These are phyloP conservation scores for Phengaris alcon DNA, from an alignment of 2,888 invertebrate species.

Conservation along the genomic window DNA sequence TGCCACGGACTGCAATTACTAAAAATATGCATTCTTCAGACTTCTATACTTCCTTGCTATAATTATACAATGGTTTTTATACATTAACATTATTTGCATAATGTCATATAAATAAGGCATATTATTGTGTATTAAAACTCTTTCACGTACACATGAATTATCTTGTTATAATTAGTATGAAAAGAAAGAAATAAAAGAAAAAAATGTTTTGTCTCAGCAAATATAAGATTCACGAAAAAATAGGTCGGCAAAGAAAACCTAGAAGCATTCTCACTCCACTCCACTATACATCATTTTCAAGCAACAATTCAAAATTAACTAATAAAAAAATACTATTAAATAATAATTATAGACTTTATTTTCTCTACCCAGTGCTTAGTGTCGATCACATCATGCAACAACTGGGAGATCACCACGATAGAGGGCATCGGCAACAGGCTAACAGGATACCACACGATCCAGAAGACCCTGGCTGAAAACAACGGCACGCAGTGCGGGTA, in stretches of 20 bases:
- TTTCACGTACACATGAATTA: too few species aligned
- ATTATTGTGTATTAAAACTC: too few species aligned
- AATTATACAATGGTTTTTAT: background rate
- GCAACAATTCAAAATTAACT: too few species aligned
- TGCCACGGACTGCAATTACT: background rate
- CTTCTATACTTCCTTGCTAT: background rate
- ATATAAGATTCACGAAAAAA: too few species aligned
- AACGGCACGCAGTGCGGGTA: constrained; percentile 85
- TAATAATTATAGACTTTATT: constrained; percentile 1
- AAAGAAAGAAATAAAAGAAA: too few species aligned
- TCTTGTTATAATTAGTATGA: too few species aligned
- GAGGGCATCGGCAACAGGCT: constrained; percentile 83
- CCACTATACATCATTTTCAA: too few species aligned
- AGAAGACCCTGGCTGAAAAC: constrained; percentile 77
- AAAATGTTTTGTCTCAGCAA: too few species aligned
- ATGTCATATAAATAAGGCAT: background rate
- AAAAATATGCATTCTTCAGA: background rate
- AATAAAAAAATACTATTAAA: background rate
- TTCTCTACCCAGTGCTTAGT: constrained; percentile 66
- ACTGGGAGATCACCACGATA: constrained; percentile 84
- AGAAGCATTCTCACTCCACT: too few species aligned
- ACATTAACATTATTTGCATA: background rate
- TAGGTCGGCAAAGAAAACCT: too few species aligned
- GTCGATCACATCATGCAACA: constrained; percentile 71
- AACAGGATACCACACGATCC: constrained; percentile 82